Percentiles rank a stretch among this genome's conserved stretches.
phyloP scores from a whole-genome alignment of 1,140 invertebrate genomes.

The Chrysomallon squamiferum region DNA sequence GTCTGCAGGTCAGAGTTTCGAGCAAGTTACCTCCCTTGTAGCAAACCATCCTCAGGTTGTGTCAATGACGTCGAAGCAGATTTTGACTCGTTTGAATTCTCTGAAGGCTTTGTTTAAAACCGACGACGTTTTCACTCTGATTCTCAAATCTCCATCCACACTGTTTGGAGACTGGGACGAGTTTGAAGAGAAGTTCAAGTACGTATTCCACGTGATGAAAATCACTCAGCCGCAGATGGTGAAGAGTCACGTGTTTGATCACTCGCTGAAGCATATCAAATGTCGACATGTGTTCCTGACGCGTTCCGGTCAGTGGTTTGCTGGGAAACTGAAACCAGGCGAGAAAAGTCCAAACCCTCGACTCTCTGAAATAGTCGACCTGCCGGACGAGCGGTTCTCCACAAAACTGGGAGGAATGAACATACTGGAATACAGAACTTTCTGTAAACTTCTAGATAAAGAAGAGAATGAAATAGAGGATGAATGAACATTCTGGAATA shows the following conservation, averaged over 20 bases:
- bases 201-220: conserved; percentile 48
- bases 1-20: too few relatives aligned
- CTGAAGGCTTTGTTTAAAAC: conserved; percentile 30
- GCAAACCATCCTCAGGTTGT: too few relatives aligned
- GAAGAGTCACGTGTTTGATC: conserved; percentile 36
- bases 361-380: conserved; percentile 40
- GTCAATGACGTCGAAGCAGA: too few relatives aligned
- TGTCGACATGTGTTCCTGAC: conserved; percentile 43
- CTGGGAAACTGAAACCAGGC: conserved; percentile 10
- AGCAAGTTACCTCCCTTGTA: too few relatives aligned
- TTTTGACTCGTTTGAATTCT: conserved; percentile 9
- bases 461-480: conserved; percentile 10
- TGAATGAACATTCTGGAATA: too few relatives aligned
- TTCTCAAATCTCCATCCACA: conserved; percentile 26
- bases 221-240: conserved; percentile 49
- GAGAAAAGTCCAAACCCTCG: conserved; percentile 44
- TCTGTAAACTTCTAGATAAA: conserved; percentile 30
- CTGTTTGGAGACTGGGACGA: conserved; percentile 32
- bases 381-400: conserved; percentile 37
- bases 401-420: conserved; percentile 30
- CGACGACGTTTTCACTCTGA: not conserved
- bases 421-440: conserved; percentile 36
- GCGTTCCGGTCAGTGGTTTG: conserved; percentile 39
- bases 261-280: conserved; percentile 41
- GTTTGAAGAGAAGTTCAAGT: conserved; percentile 43